Conservation (phyloP, 2,113 vertebrate species). For the Dicrurus megarhynchus region DNA sequence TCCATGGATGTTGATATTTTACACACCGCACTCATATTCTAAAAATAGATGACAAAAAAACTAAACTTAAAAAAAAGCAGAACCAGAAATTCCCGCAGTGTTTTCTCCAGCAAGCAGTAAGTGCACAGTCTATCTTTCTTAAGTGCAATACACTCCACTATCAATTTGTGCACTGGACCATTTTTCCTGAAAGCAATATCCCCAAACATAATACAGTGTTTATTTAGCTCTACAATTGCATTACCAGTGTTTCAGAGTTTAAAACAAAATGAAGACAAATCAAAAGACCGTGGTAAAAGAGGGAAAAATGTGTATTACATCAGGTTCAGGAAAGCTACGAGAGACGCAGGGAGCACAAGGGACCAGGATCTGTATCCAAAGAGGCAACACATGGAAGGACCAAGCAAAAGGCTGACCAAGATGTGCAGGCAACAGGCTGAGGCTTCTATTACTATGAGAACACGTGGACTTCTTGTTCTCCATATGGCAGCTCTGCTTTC, state of each 20-base stretch:
- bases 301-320: not conserved
- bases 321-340: not conserved
- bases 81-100: not conserved
- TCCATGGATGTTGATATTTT: not conserved
- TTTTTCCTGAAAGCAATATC: conserved; percentile 59
- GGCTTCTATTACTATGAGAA: not conserved
- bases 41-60: not conserved
- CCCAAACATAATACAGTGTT: conserved; percentile 26
- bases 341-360: not conserved
- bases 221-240: conserved; percentile 53
- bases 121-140: conserved; percentile 38
- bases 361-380: not conserved
- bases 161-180: conserved; percentile 51
- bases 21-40: not conserved
- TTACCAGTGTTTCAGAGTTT: conserved; percentile 38
- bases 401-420: not conserved
- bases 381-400: not conserved
- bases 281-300: conserved; percentile 21
- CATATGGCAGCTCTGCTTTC: not conserved
- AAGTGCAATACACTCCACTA: conserved; percentile 46
- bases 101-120: not conserved
- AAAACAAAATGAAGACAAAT: conserved; percentile 56
- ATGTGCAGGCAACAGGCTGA: not conserved
- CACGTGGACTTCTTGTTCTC: not conserved
- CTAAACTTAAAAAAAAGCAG: not conserved